These are phyloP conservation scores for Metopolophium dirhodum DNA, from an alignment of 1,140 invertebrate species.

Conservation along the genomic window DNA sequence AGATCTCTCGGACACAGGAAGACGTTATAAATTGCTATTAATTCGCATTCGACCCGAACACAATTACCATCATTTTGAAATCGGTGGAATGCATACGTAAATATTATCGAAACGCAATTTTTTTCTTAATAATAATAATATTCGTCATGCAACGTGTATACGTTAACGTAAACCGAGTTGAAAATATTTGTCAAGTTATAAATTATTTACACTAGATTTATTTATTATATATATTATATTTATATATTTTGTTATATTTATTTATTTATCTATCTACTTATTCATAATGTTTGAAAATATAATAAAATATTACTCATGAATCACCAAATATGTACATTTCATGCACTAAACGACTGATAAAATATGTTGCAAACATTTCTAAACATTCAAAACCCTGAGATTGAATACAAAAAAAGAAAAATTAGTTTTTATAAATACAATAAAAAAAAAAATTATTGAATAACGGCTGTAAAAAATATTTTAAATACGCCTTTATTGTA, in stretches of 20 bases:
- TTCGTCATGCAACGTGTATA: too few relatives aligned
- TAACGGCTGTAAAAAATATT: neutral
- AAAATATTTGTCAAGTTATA: neutral
- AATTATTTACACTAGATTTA: too few relatives aligned
- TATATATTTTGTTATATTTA: too few relatives aligned
- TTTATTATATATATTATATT: too few relatives aligned
- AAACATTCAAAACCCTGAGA: neutral
- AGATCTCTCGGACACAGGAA: constrained; percentile 8
- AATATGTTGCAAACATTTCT: neutral
- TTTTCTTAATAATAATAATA: neutral
- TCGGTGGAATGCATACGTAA: too few relatives aligned
- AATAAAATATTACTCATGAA: neutral
- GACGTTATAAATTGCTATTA: neutral
- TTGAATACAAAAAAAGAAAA: neutral
- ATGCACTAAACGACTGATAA: neutral
- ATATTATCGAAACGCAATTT: neutral
- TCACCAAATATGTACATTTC: neutral
- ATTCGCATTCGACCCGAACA: neutral
- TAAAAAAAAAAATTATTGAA: too few relatives aligned
- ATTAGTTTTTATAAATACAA: neutral
- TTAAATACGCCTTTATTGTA: neutral
- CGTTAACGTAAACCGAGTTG: neutral
- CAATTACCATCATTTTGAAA: too few relatives aligned
- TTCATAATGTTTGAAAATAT: too few relatives aligned
- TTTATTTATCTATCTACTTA: too few relatives aligned